Base-by-base conservation (phyloP, 2,888 invertebrate species). In the Platerodrilus igneus region DNA sequence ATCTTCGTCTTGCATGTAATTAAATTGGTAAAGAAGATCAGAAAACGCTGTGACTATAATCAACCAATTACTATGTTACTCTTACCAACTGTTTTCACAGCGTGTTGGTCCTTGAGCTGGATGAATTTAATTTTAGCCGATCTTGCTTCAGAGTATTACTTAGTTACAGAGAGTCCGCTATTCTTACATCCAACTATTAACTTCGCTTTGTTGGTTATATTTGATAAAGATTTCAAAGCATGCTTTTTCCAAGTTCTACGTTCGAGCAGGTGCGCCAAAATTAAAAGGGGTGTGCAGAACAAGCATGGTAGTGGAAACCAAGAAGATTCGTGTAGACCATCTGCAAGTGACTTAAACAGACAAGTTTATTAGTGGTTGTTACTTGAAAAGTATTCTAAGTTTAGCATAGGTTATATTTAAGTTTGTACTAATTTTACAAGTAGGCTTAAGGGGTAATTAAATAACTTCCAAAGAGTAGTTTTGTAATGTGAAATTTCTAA, bases 81-180 rank as follows among this genome's bases (percentile, higher is more conserved):
- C 8, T 22, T 43, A 14, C 43, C 43, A 2, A 35, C 38, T 2
- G 38, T 29, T 11, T 43, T 38, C 13, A 35, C 35, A 3, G 15
- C 30, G 4, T 43, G 43, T 15, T 35, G 39, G 31, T 22, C 36
- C 7, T 16, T 43, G 4, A 43, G 38, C 18, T 43, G 43, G 43
- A 11, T 28, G 3, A 43, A 43, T 15, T 14, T 43, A 10, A 22
- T 27, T 9, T 11, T 40, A 7, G 7, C 29, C 3, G 26, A 34
- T 26, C 21, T 33, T 9, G 21, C 28, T 5, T 13, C 11, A 2
- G 28, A 15, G 3, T 23, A 21, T 23, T 43, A 38, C 14, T 31
- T 38, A n/a, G 11, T 39, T 3, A 23, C 38, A 2, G 43, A 43
- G 16, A 23, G 29, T 2, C 35, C 35, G n/a, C 13, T 37, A 9